Evolutionary conservation across 2,888 invertebrate species (phyloP).

Genomic region (Phaonia tiefii): DNA sequence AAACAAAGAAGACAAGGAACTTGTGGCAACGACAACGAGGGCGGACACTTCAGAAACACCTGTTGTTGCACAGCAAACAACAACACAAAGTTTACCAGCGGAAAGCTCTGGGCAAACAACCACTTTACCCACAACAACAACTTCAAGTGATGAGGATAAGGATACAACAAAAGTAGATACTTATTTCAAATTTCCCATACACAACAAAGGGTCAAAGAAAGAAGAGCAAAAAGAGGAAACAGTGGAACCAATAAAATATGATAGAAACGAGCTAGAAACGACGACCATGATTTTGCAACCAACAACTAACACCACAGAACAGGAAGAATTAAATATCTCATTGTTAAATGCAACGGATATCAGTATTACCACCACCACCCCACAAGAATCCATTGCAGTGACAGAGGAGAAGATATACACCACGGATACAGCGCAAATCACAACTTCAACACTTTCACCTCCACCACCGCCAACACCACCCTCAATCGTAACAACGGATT

Average conservation of each 20-base stretch:
- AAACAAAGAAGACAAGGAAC: constrained; percentile 50
- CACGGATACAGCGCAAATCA: constrained; percentile 38
- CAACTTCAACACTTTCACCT: constrained; percentile 37
- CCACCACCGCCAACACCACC: constrained; percentile 26
- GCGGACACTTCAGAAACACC: constrained; percentile 65
- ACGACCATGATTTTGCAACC: constrained; percentile 26
- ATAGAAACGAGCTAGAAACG: constrained; percentile 37
- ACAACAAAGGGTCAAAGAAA: neutral
- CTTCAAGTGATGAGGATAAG: neutral
- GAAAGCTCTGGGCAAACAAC: constrained; percentile 52
- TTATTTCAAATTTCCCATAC: constrained; percentile 17
- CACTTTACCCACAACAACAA: constrained; percentile 2
- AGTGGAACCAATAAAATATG: constrained; percentile 1
- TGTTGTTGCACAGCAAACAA: constrained; percentile 58
- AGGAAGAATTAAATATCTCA: constrained; percentile 52
- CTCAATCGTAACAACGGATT: constrained; percentile 68
- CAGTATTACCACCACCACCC: constrained; percentile 32
- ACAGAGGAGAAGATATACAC: too few relatives aligned
- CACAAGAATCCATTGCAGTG: constrained; percentile 17
- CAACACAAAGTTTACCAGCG: constrained; percentile 37
- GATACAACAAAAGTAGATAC: constrained; percentile 41
- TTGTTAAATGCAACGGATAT: constrained; percentile 55
- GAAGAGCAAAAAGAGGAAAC: constrained; percentile 9
- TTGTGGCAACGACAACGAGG: constrained; percentile 46
- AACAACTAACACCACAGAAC: constrained; percentile 30